These are phyloP conservation scores for Phyllotis vaccarum DNA, from an alignment of 2,797 vertebrate species.

Conservation along the genomic window DNA sequence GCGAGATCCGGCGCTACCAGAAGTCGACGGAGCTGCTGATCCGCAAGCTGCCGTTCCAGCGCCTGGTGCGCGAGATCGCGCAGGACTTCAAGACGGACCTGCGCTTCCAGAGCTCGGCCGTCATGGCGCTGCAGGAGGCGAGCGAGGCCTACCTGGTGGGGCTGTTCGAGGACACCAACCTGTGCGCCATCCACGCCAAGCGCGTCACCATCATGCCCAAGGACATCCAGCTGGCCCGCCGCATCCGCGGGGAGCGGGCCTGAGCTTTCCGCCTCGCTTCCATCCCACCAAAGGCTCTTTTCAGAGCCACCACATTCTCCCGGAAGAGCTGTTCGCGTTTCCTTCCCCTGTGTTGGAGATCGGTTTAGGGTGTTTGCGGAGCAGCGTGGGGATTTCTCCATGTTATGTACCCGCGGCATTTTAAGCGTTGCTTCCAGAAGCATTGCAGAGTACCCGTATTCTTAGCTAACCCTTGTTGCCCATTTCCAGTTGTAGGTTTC, in stretches of 20 bases:
- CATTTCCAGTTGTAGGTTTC: not conserved
- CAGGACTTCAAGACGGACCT: slow-evolving; percentile 93
- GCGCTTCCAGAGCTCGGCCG: slow-evolving; percentile 91
- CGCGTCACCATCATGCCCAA: slow-evolving; percentile 96
- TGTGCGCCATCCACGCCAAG: slow-evolving; percentile 95
- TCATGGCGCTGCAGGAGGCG: slow-evolving; percentile 92
- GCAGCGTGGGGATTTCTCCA: no score
- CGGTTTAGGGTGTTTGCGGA: not conserved
- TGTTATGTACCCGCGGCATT: no score
- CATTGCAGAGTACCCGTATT: no score
- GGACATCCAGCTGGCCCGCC: slow-evolving; percentile 95
- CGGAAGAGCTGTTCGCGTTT: slow-evolving; percentile 1
- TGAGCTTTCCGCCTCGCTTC: slow-evolving; percentile 57
- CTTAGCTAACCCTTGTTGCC: no score
- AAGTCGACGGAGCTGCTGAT: no score
- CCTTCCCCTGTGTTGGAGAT: no score
- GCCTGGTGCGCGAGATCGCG: slow-evolving; percentile 89
- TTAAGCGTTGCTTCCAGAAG: no score
- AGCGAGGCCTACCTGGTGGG: slow-evolving; percentile 95
- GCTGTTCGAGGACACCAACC: slow-evolving; percentile 93
- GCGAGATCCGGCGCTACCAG: slow-evolving; percentile 92
- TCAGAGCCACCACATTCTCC: slow-evolving; percentile 23
- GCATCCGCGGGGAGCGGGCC: slow-evolving; percentile 94
- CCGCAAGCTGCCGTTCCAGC: no score
- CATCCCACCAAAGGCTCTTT: slow-evolving; percentile 68